Conservation (phyloP, 2,113 vertebrate species). For the Takifugu flavidus region DNA sequence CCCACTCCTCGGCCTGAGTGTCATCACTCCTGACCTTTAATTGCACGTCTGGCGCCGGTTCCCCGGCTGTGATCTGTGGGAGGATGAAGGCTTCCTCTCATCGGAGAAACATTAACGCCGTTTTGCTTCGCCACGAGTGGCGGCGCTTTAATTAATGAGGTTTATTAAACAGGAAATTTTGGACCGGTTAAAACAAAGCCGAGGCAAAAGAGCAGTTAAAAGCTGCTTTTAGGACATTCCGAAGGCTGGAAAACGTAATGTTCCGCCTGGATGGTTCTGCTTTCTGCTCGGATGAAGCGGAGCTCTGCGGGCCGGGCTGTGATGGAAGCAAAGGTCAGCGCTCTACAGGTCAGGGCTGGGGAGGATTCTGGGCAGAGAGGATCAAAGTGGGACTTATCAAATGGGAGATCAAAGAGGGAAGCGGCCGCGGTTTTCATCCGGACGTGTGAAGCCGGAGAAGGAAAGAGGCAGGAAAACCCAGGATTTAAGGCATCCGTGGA, state of each 20-base stretch:
- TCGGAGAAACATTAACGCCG: no score
- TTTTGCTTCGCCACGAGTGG: no score
- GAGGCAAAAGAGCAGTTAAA: neutral
- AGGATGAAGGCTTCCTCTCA: no score
- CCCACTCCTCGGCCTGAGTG: neutral
- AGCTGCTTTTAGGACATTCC: slow-evolving; percentile 14
- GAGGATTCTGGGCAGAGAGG: neutral
- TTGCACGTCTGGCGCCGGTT: neutral
- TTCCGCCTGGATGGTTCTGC: slow-evolving; percentile 15
- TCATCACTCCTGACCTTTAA: slow-evolving; percentile 7
- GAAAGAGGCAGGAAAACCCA: no score
- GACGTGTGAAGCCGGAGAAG: no score
- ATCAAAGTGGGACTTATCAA: neutral
- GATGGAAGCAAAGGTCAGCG: slow-evolving; percentile 37
- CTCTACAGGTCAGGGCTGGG: slow-evolving; percentile 10
- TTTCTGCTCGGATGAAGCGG: slow-evolving; percentile 9
- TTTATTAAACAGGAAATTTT: neutral
- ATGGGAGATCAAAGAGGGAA: slow-evolving; percentile 7
- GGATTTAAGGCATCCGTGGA: no score
- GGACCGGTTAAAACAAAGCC: slow-evolving; percentile 6
- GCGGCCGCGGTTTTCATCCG: slow-evolving; percentile 14
- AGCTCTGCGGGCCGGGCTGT: slow-evolving; percentile 14
- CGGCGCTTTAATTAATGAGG: no score
- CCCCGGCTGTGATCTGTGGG: no score
- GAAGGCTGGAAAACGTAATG: slow-evolving; percentile 26